Conservation (phyloP, 2,888 invertebrate species). For the Cryptus viduatorius region DNA sequence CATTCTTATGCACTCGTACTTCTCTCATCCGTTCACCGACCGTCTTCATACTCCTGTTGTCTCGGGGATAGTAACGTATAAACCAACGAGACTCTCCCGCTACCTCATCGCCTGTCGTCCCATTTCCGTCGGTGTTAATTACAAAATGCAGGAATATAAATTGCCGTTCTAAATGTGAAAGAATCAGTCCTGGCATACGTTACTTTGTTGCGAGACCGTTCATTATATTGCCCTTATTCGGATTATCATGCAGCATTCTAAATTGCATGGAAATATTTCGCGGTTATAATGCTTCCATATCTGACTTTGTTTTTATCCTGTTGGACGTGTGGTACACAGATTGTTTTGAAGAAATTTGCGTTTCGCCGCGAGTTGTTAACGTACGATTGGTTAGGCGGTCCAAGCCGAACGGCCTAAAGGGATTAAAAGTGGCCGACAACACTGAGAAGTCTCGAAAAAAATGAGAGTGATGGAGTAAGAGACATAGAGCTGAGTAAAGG, state of each 20-base stretch:
- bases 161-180: constrained; percentile 80
- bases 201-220: constrained; percentile 20
- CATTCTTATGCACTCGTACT: constrained; percentile 65
- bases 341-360: not conserved
- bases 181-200: constrained; percentile 21
- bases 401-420: constrained; percentile 72
- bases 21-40: constrained; percentile 62
- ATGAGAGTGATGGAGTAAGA: not conserved
- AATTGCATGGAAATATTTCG: not conserved
- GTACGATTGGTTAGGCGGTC: not conserved
- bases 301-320: not conserved
- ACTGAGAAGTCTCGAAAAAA: constrained; percentile 70
- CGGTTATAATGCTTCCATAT: not conserved
- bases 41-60: constrained; percentile 64
- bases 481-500: not conserved
- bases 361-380: not conserved
- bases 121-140: constrained; percentile 79
- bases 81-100: constrained; percentile 66
- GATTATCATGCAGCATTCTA: not conserved
- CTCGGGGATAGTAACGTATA: constrained; percentile 51
- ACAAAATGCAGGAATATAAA: constrained; percentile 82
- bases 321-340: not conserved
- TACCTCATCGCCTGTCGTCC: constrained; percentile 66
- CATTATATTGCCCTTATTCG: constrained; percentile 10
- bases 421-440: constrained; percentile 74